Base-by-base conservation (phyloP, 1,140 invertebrate genomes). In the Drosophila bocqueti region DNA sequence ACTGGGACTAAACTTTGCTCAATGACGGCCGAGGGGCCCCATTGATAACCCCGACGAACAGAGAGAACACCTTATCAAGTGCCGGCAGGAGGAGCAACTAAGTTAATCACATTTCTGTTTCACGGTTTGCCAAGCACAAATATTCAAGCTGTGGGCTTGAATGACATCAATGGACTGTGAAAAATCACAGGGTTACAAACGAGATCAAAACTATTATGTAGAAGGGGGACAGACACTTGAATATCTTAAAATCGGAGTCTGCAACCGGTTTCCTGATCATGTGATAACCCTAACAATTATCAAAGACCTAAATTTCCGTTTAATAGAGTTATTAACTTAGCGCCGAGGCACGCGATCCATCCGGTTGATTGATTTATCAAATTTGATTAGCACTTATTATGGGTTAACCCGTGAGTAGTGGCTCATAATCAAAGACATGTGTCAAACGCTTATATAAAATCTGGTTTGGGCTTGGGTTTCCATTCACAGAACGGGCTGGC, bases 91-190 rank as follows among this genome's bases (percentile, higher is more conserved):
- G n/a, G 29, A 50, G 54, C 34, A 46, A 43, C 34, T 18, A 52
- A 76, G 34, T 43, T 47, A 76, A 76, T 52, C 69, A 24, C 45
- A 72, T 36, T 50, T 72, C 45, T 38, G 58, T 15, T 34, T 45
- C 43, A 68, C 52, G 74, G 62, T 61, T 77, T 77, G 74, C 57
- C 71, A 64, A 75, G 72, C 72, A 55, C 72, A 75, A 75, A 75
- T 75, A 74, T 55, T 26, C 18, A 15, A 15, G 38, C 29, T 50
- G 64, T 77, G 75, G 50, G 58, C 76, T 77, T 69, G 50, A 77
- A 55, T 77, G 64, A 77, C 75, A 68, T 57, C 75, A 77, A 62
- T 74, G 18, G 38, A 77, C 64, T 77, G 75, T 77, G 75, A 78
- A 77, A 57, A 31, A 43, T 61, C 57, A 16, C 71, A 52, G 38